Base-by-base conservation (phyloP, 1,140 invertebrate species). In the Chironomus striatipennis region DNA sequence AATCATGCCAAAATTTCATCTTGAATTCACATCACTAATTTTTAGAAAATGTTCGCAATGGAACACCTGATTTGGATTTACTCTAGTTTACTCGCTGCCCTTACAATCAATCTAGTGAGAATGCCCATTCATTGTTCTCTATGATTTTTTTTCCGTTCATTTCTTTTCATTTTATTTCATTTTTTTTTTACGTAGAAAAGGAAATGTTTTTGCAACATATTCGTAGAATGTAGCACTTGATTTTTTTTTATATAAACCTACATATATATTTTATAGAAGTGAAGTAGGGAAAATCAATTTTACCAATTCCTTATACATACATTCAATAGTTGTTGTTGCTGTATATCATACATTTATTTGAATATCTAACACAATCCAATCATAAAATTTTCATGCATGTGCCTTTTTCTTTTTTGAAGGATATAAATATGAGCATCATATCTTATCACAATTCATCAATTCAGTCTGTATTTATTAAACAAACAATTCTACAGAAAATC, bases 11-110 rank as follows among this genome's bases (percentile, higher is more conserved):
- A 70, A 70, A 8, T 20, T 20, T 21, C 17, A 70, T 70, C 65
- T 70, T n/a, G n/a, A 34, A n/a, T 57, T 57, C n/a, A n/a, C 47
- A 57, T 57, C 47, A 57, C 9, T 70, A 70, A 20, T 18, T 10
- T 18, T 70, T 70, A 70, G 17, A 18, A 70, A 18, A 70, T 18
- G n/a, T 70, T 70, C 65, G 18, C 17, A 70, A 70, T 70, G 65
- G 65, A 70, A 70, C 18, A 70, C 65, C n/a, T 70, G 47, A 57
- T 57, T 57, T 57, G 47, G n/a, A 70, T 70, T 70, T 70, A 70
- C 65, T 70, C n/a, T 70, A 70, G 65, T 70, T 70, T 70, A 17
- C 18, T 70, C 17, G 65, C n/a, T 20, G 65, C 18, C 18, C 65
- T 70, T 6, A 18, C 65, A 18, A 70, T 70, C 6, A 70, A 70